These are phyloP conservation scores for Madoqua kirkii DNA, from an alignment of 2,113 vertebrate genomes.

Conservation along the genomic window DNA sequence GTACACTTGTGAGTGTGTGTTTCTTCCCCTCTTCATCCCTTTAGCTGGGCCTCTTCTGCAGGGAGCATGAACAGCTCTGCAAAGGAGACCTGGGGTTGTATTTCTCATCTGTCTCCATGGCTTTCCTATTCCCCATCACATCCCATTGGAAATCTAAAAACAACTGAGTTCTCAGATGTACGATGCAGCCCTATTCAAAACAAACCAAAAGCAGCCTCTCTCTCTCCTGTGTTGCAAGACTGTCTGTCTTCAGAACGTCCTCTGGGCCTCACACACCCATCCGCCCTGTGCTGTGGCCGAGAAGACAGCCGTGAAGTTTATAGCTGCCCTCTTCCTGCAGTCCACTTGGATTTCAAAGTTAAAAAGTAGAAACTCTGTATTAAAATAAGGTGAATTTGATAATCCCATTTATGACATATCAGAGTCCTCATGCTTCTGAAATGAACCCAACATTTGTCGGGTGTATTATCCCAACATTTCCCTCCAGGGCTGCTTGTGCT, in stretches of 20 bases:
- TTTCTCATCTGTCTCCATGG: background rate
- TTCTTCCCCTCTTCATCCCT: background rate
- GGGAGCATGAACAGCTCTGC: background rate
- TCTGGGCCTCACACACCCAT: background rate
- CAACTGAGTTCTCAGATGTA: background rate
- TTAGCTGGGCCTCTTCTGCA: background rate
- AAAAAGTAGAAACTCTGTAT: background rate
- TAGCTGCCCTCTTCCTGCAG: background rate
- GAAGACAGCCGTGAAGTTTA: background rate
- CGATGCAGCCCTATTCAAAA: background rate
- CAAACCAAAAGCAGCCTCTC: background rate
- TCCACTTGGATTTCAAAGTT: background rate
- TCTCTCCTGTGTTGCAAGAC: background rate
- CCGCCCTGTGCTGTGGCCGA: background rate
- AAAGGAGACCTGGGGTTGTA: background rate
- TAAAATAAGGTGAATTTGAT: background rate
- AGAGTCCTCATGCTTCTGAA: background rate
- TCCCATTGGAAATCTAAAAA: background rate
- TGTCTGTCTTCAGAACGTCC: background rate
- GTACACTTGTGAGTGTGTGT: rapidly evolving
- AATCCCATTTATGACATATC: background rate
- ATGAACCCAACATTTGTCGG: background rate
- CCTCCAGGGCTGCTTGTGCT: background rate
- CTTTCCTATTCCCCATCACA: background rate
- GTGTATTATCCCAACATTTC: background rate